These are phyloP conservation scores for Manis javanica DNA, from an alignment of 2,797 vertebrate species.

Conservation along the genomic window DNA sequence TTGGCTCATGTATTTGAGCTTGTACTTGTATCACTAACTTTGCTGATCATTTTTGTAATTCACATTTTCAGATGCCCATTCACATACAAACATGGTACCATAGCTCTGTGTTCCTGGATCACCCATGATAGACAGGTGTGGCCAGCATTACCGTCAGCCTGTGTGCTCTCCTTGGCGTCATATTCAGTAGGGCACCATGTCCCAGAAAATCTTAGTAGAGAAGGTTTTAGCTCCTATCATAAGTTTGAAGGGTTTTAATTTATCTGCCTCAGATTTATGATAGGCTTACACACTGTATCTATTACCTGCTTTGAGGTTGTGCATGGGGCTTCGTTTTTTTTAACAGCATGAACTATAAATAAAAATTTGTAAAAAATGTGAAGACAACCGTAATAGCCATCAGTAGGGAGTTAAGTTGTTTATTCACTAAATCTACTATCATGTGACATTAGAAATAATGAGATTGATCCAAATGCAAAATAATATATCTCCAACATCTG, in stretches of 20 bases:
- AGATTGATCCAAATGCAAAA: not conserved
- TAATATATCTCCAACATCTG: not conserved
- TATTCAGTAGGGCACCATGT: not conserved
- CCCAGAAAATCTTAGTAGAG: not conserved
- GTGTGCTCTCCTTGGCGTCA: not conserved
- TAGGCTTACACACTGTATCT: not conserved
- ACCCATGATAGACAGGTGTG: not conserved
- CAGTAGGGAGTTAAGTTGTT: slow-evolving; percentile 16
- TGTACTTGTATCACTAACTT: not conserved
- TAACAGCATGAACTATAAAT: not conserved
- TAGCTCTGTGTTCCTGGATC: not conserved
- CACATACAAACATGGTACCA: not conserved
- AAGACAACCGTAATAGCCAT: not conserved
- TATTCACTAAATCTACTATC: not conserved
- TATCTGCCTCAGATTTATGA: not conserved
- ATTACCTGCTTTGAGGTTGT: not conserved
- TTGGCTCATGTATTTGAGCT: not conserved
- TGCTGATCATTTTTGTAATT: not conserved
- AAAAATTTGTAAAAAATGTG: not conserved
- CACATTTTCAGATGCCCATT: not conserved
- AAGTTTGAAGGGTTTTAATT: slow-evolving; percentile 1
- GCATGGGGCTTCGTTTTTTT: not conserved
- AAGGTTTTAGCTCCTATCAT: not conserved
- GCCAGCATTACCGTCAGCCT: not conserved
- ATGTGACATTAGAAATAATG: slow-evolving; percentile 5